Base-by-base conservation (phyloP, 2,113 vertebrate genomes). In the Sorex fumeus region DNA sequence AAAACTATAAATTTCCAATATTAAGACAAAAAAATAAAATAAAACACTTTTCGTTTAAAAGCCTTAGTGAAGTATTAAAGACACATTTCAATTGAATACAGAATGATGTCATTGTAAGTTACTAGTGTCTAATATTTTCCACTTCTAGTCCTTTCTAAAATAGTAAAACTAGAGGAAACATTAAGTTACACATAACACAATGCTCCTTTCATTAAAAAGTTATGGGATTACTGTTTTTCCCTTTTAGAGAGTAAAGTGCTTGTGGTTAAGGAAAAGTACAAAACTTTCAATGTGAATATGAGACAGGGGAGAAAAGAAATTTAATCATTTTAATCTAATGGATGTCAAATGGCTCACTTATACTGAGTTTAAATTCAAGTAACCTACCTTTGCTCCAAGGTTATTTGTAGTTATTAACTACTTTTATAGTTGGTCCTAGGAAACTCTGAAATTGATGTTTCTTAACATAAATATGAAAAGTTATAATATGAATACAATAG, bases 161-260 rank as follows among this genome's bases (percentile, higher is more conserved):
- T 40, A 97, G 93, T 96, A 90, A 96, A 95, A 79, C 95, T 79
- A 97, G 88, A 97, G 92, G 96, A 97, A 97, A 97, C 90, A 91
- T 96, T 97, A 97, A 97, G 82, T 84, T 95, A 96, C 77, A 96
- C 34, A 84, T 87, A 97, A 95, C 67, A 97, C 91, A 96, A 92
- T 96, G 96, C 94, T 34, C 80, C 97, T 97, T 97, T 97, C 95
- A 97, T 94, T 43, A 64, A 70, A 93, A 93, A 90, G 53, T 57
- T 88, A 71, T 69, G 92, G 53, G 95, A 93, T 95, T 92, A 81
- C 77, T 84, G 91, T 75, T 94, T 93, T 75, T 82, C 77, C 87
- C 75, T 87, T 92, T 93, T 88, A 36, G 25, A 95, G 94, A 93
- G n/a, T 94, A 94, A 96, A 95, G 94, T 95, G 96, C 71, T 47